Conservation (phyloP, 1,140 invertebrate species). For the Hypothenemus hampei region DNA sequence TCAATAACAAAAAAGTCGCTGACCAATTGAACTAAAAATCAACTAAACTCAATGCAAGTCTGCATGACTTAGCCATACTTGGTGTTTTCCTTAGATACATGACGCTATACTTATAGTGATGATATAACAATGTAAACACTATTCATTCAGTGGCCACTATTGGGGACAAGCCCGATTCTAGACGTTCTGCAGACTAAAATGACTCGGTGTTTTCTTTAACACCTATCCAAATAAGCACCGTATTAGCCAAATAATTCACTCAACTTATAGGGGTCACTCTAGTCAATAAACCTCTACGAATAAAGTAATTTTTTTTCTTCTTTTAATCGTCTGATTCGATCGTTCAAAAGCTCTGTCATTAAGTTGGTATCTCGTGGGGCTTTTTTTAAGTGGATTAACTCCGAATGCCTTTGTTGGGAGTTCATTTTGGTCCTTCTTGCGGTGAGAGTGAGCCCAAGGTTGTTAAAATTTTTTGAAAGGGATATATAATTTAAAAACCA, state of each 20-base stretch:
- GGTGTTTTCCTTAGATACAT: conserved; percentile 20
- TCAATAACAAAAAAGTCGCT: background rate
- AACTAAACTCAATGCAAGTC: conserved; percentile 12
- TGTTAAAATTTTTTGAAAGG: conserved; percentile 12
- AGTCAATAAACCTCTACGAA: too few relatives aligned
- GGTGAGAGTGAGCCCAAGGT: conserved; percentile 19
- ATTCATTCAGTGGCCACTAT: conserved; percentile 25
- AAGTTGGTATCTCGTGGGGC: conserved; percentile 24
- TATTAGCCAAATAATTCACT: conserved; percentile 10
- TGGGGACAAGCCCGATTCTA: conserved; percentile 18
- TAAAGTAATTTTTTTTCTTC: too few relatives aligned
- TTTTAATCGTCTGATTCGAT: conserved; percentile 3
- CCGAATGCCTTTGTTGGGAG: conserved; percentile 20
- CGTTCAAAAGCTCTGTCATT: conserved; percentile 22
- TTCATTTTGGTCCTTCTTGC: conserved; percentile 19
- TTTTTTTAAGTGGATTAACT: conserved; percentile 25
- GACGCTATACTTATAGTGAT: conserved; percentile 24
- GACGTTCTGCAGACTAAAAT: conserved; percentile 23
- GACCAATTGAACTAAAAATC: conserved; percentile 9
- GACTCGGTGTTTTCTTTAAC: conserved; percentile 21
- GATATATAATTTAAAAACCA: too few relatives aligned
- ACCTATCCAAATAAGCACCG: conserved; percentile 19
- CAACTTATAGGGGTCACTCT: too few relatives aligned
- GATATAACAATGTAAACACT: conserved; percentile 24
- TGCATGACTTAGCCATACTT: conserved; percentile 19